These are phyloP conservation scores for Caenorhabditis japonica DNA, from an alignment of 2,888 invertebrate genomes.

Conservation along the genomic window DNA sequence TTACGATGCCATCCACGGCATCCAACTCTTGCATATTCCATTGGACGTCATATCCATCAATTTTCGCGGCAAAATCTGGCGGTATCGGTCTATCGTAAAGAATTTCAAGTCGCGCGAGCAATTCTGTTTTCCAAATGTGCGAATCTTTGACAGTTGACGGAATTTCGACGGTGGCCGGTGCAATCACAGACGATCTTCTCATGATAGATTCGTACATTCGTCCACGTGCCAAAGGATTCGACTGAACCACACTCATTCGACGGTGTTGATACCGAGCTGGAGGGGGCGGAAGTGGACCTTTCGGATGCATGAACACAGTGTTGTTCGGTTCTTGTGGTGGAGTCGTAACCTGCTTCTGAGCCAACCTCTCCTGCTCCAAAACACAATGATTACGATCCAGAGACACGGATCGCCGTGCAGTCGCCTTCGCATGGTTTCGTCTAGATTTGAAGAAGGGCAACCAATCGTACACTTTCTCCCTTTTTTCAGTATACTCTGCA, in stretches of 20 bases:
- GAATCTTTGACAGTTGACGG: slow-evolving; percentile 11
- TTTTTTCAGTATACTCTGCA: slow-evolving; percentile 1
- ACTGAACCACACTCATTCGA: slow-evolving; percentile 12
- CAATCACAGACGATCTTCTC: slow-evolving; percentile 17
- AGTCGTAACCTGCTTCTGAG: slow-evolving; percentile 1
- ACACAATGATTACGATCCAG: slow-evolving; percentile 41
- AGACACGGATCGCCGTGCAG: slow-evolving; percentile 35
- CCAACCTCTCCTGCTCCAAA: slow-evolving; percentile 7
- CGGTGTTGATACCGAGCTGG: slow-evolving; percentile 5
- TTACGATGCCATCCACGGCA: slow-evolving; percentile 22
- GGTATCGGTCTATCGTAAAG: slow-evolving; percentile 18
- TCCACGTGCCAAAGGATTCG: slow-evolving; percentile 15
- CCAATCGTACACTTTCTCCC: slow-evolving; percentile 49
- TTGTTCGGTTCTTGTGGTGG: slow-evolving; percentile 6
- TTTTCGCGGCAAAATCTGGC: slow-evolving; percentile 7
- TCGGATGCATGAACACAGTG: slow-evolving; percentile 27
- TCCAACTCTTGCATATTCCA: slow-evolving; percentile 40
- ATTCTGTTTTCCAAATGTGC: slow-evolving; percentile 31
- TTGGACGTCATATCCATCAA: slow-evolving; percentile 39
- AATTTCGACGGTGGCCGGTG: slow-evolving; percentile 2
- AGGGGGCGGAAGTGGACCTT: slow-evolving; percentile 9
- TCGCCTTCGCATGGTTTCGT: slow-evolving; percentile 18
- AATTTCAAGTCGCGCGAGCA: slow-evolving; percentile 1
- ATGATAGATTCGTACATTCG: slow-evolving; percentile 49
- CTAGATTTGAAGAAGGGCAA: slow-evolving; percentile 48